phyloP scores from a whole-genome alignment of 2,888 invertebrate species.

The Cantharis nigra region DNA sequence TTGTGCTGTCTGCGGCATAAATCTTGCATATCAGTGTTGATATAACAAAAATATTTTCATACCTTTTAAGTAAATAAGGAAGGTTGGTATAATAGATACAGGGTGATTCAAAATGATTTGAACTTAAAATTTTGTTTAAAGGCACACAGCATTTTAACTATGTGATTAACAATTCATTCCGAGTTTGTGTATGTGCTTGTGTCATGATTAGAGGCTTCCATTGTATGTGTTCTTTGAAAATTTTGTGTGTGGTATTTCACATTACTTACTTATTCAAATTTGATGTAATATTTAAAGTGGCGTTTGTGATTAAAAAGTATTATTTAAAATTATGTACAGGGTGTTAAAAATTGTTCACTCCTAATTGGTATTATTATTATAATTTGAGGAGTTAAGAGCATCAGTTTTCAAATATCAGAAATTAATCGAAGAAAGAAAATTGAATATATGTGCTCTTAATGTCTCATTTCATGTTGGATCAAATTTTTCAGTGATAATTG shows the following conservation, averaged over 20 bases:
- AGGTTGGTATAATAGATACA: neutral
- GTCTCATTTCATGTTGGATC: neutral
- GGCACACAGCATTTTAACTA: neutral
- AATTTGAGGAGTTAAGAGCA: too few species aligned
- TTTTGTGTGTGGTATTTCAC: constrained; percentile 4
- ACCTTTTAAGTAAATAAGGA: constrained; percentile 4
- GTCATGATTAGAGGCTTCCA: constrained; percentile 11
- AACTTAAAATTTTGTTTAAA: neutral
- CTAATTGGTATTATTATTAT: neutral
- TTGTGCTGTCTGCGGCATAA: neutral
- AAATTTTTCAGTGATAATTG: neutral
- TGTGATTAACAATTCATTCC: constrained; percentile 20
- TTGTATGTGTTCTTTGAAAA: constrained; percentile 16
- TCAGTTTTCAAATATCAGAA: too few species aligned
- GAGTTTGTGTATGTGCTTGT: neutral
- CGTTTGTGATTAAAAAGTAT: constrained; percentile 2
- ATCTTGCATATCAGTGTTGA: constrained; percentile 23
- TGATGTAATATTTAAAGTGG: neutral
- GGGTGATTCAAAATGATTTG: neutral
- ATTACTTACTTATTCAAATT: constrained; percentile 1
- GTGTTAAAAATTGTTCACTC: neutral
- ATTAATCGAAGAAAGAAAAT: too few species aligned
- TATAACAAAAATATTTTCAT: constrained; percentile 18
- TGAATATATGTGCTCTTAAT: too few species aligned
- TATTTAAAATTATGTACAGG: neutral